phyloP scores from a whole-genome alignment of 2,888 invertebrate genomes.

The Hedychridium roseum region DNA sequence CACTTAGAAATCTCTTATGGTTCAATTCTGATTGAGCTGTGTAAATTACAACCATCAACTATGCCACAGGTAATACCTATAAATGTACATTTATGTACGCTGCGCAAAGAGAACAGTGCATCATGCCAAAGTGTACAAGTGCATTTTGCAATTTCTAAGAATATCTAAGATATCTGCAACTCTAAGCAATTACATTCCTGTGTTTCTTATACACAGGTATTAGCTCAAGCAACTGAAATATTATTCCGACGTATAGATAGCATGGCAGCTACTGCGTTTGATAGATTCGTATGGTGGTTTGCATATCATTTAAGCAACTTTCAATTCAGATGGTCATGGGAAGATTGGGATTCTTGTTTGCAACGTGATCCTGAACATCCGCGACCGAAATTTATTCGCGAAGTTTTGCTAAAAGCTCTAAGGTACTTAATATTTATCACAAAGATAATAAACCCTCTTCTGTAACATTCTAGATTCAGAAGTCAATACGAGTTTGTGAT shows the following conservation, averaged over 20 bases:
- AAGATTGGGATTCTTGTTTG: constrained; percentile 91
- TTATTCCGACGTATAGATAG: constrained; percentile 94
- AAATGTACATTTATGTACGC: too few relatives aligned
- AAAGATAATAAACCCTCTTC: too few relatives aligned
- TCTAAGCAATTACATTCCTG: too few relatives aligned
- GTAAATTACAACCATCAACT: constrained; percentile 94
- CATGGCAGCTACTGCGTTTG: constrained; percentile 97
- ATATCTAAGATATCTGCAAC: too few relatives aligned
- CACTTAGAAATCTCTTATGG: constrained; percentile 94
- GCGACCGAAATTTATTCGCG: constrained; percentile 92
- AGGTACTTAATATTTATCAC: too few relatives aligned
- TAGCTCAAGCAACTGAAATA: constrained; percentile 98
- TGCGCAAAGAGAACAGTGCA: too few relatives aligned
- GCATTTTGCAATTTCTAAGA: too few relatives aligned
- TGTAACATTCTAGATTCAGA: too few relatives aligned
- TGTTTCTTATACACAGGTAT: constrained; percentile 67
- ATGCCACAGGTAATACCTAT: constrained; percentile 82
- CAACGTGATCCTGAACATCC: constrained; percentile 87
- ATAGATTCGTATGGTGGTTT: constrained; percentile 97
- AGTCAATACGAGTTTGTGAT: too few relatives aligned
- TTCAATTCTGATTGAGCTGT: constrained; percentile 93
- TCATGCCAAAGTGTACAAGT: too few relatives aligned
- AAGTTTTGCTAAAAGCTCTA: constrained; percentile 88
- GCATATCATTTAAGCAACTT: constrained; percentile 98
- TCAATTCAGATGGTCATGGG: constrained; percentile 99